Evolutionary conservation across 2,888 invertebrate genomes (phyloP), one percentile per base, ranked within the genome.

Genomic region (Acanthosepion lycidas): DNA sequence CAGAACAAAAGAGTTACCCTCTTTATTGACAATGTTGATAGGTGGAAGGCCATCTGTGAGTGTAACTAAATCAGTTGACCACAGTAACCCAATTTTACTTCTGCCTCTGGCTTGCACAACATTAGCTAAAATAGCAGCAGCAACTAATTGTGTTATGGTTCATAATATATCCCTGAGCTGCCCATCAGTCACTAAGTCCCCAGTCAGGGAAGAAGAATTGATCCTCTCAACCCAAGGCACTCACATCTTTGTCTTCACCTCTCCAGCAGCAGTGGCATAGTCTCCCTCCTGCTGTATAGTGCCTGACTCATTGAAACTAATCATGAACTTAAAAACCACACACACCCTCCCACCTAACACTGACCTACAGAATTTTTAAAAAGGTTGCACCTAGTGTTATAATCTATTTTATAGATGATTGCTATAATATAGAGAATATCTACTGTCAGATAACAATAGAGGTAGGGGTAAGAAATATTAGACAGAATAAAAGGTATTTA

Each of bases 31-130:
- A 20, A 59, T 59, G 59, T 59, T 23, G 23, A 6, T 59, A 59
- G 59, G 59, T 59, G 59, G 59, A 59, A 59, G 23, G 23, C 59
- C 59, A 59, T 59, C 59, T 59, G 20, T 59, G 23, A 59, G 23
- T 59, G 6, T 23, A 59, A 6, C 23, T 23, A 23, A 59, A 59
- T 59, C 59, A 59, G 23, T 78, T 78, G n/a, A 78, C 28, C 78
- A 78, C 9, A 78, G n/a, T 78, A 78, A 78, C 78, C n/a, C 78
- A 78, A 78, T 78, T 78, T 78, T n/a, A 78, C n/a, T 78, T n/a
- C 59, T 18, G 26, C 26, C 59, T 59, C 59, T 15, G 59, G 26
- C 59, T 59, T 18, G 26, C 20, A 59, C 59, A 59, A 6, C 20
- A 26, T 59, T 20, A 59, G 59, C 59, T 59, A 23, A 59, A 59